These are phyloP conservation scores for Eumeta japonica DNA, from an alignment of 1,140 invertebrate species.

Conservation along the genomic window DNA sequence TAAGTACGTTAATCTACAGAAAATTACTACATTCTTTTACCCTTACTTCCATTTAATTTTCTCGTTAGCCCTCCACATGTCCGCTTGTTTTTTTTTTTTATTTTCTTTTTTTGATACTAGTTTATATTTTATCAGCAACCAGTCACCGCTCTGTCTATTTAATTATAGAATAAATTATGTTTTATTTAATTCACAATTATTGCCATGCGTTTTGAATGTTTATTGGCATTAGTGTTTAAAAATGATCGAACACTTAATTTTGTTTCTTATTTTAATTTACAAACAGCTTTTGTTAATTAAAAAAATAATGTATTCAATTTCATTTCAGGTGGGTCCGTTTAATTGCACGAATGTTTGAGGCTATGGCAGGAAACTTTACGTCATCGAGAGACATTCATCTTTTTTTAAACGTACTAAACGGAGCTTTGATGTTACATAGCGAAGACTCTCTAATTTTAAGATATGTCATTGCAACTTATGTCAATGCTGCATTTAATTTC, in stretches of 20 bases:
- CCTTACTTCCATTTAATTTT: not conserved
- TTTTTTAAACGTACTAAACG: slow-evolving; percentile 97
- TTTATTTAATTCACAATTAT: too few relatives aligned
- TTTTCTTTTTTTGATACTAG: slow-evolving; percentile 6
- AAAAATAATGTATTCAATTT: slow-evolving; percentile 2
- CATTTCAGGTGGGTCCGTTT: slow-evolving; percentile 83
- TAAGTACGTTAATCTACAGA: slow-evolving; percentile 23
- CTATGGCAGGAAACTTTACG: slow-evolving; percentile 97
- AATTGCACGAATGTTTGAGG: slow-evolving; percentile 96
- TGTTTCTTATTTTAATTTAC: too few relatives aligned
- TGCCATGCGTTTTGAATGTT: too few relatives aligned
- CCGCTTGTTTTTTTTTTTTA: slow-evolving; percentile 4
- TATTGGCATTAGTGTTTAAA: too few relatives aligned
- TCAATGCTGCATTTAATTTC: slow-evolving; percentile 97
- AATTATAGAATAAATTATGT: too few relatives aligned
- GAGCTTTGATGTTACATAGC: slow-evolving; percentile 93
- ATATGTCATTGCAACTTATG: slow-evolving; percentile 94
- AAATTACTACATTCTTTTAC: too few relatives aligned
- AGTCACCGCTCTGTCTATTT: too few relatives aligned
- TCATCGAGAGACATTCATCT: slow-evolving; percentile 96
- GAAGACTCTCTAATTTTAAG: slow-evolving; percentile 94
- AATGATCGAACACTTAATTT: too few relatives aligned
- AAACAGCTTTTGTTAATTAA: too few relatives aligned
- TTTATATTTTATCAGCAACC: too few relatives aligned
- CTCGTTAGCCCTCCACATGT: too few relatives aligned